A percentile compares a stretch with the other conserved stretches of the same genome.
phyloP scores from a whole-genome alignment of 1,140 invertebrate genomes.

The Apis mellifera region DNA sequence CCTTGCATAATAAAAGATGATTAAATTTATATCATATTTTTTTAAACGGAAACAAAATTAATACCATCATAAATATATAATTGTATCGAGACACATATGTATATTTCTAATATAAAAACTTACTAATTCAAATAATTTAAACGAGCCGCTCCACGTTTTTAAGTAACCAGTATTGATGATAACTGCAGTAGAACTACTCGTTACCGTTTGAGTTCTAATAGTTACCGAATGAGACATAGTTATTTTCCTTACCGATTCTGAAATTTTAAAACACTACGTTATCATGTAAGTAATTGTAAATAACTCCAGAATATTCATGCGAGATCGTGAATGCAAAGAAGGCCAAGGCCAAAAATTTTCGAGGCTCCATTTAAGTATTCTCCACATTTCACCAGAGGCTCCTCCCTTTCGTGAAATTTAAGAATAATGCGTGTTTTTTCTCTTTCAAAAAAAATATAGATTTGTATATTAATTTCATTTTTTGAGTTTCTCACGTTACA shows the following conservation, averaged over 20 bases:
- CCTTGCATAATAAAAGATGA: not conserved
- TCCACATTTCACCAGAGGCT: constrained; percentile 40
- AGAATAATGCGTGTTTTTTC: not conserved
- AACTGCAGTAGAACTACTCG: constrained; percentile 87
- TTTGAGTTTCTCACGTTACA: not conserved
- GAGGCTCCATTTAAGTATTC: constrained; percentile 40
- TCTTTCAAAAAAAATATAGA: not conserved
- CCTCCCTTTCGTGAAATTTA: not conserved
- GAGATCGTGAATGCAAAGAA: constrained; percentile 24
- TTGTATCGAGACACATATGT: not conserved
- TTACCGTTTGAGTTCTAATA: constrained; percentile 90
- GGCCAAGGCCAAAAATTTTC: constrained; percentile 66
- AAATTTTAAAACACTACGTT: constrained; percentile 25
- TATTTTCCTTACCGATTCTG: constrained; percentile 36
- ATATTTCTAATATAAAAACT: not conserved
- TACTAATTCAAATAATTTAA: constrained; percentile 89
- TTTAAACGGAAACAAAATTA: not conserved
- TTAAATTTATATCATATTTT: not conserved
- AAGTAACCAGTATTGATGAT: constrained; percentile 89
- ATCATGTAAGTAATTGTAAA: not conserved
- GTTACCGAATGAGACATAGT: constrained; percentile 92
- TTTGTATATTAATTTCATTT: not conserved
- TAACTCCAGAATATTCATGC: not conserved
- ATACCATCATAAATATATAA: not conserved
- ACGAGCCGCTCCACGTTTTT: constrained; percentile 86